phyloP scores from a whole-genome alignment of 64 coral and sea anemone species.

The Pachyseris speciosa region DNA sequence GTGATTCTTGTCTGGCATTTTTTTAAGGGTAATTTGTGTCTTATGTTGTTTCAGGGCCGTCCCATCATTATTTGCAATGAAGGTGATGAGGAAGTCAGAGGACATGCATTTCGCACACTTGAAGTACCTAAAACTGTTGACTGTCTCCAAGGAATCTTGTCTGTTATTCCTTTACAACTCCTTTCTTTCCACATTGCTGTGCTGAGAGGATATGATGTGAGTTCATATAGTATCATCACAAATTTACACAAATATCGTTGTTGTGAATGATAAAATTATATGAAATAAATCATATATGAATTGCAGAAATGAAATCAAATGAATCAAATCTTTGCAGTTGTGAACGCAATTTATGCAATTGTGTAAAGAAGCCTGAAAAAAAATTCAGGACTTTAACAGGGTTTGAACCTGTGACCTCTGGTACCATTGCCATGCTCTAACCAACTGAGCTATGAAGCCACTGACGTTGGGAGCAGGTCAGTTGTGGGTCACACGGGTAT shows the following conservation, averaged over 20 bases:
- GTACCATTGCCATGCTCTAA: too few relatives aligned
- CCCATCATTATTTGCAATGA: slow-evolving; percentile 92
- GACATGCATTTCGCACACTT: slow-evolving; percentile 74
- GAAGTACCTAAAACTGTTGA: slow-evolving; percentile 86
- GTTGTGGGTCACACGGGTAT: too few relatives aligned
- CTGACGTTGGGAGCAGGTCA: too few relatives aligned
- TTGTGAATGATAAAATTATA: not conserved
- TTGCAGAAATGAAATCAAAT: too few relatives aligned
- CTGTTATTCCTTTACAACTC: slow-evolving; percentile 91
- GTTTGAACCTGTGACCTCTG: too few relatives aligned
- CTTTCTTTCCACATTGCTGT: slow-evolving; percentile 95
- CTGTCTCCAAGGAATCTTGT: slow-evolving; percentile 88
- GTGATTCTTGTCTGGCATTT: not conserved
- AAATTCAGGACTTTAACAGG: too few relatives aligned
- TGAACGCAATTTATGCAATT: too few relatives aligned
- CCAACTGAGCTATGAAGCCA: too few relatives aligned
- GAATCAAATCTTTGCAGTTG: too few relatives aligned
- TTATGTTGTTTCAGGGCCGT: slow-evolving; percentile 62
- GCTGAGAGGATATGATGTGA: slow-evolving; percentile 92
- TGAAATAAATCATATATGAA: too few relatives aligned
- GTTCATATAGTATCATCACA: not conserved
- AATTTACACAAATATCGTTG: not conserved
- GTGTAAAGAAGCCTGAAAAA: too few relatives aligned
- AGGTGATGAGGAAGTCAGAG: slow-evolving; percentile 83
- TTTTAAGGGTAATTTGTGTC: not conserved